Evolutionary conservation across 2,797 vertebrate genomes (phyloP).

Genomic region (Oreonectes daqikongensis): DNA sequence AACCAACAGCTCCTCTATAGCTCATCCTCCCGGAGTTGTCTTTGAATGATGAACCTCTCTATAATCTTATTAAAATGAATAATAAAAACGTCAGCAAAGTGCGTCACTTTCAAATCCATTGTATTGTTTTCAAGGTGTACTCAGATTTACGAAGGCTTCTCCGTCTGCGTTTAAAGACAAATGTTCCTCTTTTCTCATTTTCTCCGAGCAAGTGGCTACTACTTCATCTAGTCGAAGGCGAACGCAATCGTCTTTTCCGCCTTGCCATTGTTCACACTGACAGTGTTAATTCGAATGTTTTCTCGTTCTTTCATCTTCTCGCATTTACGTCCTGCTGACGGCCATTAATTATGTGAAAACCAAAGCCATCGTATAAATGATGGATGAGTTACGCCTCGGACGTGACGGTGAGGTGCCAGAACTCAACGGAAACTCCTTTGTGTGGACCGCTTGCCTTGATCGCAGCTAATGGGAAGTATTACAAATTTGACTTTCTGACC

Average conservation of each 20-base stretch:
- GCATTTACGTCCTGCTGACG: slow-evolving; percentile 53
- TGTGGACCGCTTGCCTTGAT: slow-evolving; percentile 24
- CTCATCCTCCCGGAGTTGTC: neutral
- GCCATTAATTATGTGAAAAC: slow-evolving; percentile 52
- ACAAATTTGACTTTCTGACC: slow-evolving; percentile 34
- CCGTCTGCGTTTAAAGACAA: slow-evolving; percentile 30
- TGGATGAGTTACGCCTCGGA: slow-evolving; percentile 47
- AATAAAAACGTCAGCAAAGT: slow-evolving; percentile 26
- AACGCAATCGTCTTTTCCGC: slow-evolving; percentile 47
- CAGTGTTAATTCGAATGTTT: slow-evolving; percentile 57
- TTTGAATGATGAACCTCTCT: slow-evolving; percentile 20
- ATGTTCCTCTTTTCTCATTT: slow-evolving; percentile 42
- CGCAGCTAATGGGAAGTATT: slow-evolving; percentile 40
- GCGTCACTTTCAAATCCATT: slow-evolving; percentile 15
- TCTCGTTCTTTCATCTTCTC: slow-evolving; percentile 47
- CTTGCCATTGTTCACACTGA: slow-evolving; percentile 53
- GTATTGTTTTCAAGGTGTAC: slow-evolving; percentile 41
- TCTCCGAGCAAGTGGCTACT: slow-evolving; percentile 27
- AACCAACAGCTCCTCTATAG: neutral
- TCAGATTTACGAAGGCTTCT: neutral
- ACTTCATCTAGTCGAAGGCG: slow-evolving; percentile 39
- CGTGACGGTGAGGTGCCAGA: slow-evolving; percentile 33
- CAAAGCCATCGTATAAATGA: slow-evolving; percentile 48
- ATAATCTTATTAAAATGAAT: slow-evolving; percentile 32
- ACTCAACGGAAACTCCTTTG: slow-evolving; percentile 38